Percentiles rank a stretch among this genome's conserved stretches.
Conservation (phyloP, 2,888 invertebrate genomes). For the Eilema sororculum region DNA sequence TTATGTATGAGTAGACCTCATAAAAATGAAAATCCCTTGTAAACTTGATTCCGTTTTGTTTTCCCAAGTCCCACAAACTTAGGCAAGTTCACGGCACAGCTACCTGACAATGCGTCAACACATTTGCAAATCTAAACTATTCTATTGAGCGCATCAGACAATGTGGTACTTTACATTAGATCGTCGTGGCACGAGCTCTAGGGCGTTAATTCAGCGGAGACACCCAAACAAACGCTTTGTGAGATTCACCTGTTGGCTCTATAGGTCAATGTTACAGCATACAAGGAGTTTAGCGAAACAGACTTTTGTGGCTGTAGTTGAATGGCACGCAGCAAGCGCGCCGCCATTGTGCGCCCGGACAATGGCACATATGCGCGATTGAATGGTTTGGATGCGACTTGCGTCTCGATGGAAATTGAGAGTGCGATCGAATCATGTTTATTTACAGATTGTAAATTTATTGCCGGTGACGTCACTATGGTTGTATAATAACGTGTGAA, state of each 20-base stretch:
- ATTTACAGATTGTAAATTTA: conserved; percentile 51
- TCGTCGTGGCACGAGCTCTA: conserved; percentile 47
- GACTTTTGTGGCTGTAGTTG: conserved; percentile 78
- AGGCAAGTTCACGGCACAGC: conserved; percentile 30
- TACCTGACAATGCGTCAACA: conserved; percentile 32
- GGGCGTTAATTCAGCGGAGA: conserved; percentile 73
- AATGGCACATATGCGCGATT: conserved; percentile 81
- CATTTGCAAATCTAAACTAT: conserved; percentile 48
- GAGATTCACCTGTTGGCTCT: conserved; percentile 84
- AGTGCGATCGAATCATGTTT: conserved; percentile 63
- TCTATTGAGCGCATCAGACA: conserved; percentile 52
- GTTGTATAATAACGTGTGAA: conserved; percentile 20
- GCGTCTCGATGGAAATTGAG: conserved; percentile 78
- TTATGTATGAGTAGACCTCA: neutral
- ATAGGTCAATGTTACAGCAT: conserved; percentile 85
- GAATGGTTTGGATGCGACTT: conserved; percentile 74
- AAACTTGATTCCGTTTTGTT: neutral
- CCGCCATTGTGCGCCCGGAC: conserved; percentile 74
- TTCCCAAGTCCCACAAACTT: conserved; percentile 3
- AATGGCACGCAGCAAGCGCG: conserved; percentile 72
- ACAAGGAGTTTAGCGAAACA: conserved; percentile 84
- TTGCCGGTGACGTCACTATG: conserved; percentile 31
- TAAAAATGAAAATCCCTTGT: neutral
- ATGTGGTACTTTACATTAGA: conserved; percentile 49
- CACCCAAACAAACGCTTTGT: conserved; percentile 84